A percentile compares a stretch with the other conserved stretches of the same genome.
Evolutionary conservation across 2,888 invertebrate genomes (phyloP).

Genomic region (Eilema griseolum): DNA sequence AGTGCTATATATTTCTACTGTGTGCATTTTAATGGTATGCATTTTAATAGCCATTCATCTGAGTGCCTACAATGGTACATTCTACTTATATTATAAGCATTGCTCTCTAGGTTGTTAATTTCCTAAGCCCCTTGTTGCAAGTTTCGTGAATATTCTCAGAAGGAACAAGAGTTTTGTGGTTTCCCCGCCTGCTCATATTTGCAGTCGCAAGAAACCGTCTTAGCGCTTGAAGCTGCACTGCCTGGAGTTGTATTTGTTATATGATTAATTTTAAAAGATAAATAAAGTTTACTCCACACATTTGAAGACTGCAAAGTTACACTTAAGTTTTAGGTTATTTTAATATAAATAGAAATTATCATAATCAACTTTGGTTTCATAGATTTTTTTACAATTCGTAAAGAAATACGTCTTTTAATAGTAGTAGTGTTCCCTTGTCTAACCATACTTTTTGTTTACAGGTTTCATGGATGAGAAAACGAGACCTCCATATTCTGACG

Average conservation of each 20-base stretch:
- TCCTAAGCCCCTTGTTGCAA: background rate
- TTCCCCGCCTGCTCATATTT: background rate
- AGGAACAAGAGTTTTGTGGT: slow-evolving; percentile 3
- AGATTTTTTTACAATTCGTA: too few species aligned
- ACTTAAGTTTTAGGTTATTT: too few species aligned
- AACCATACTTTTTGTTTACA: slow-evolving; percentile 63
- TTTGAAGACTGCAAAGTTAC: background rate
- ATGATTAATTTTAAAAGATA: background rate
- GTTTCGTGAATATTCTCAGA: background rate
- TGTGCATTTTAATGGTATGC: too few species aligned
- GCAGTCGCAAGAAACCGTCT: background rate
- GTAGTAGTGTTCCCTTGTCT: too few species aligned
- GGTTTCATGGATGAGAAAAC: slow-evolving; percentile 94
- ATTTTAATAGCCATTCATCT: too few species aligned
- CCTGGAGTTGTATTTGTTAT: background rate
- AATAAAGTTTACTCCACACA: background rate
- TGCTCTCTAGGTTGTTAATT: background rate
- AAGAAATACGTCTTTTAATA: too few species aligned
- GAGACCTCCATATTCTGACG: slow-evolving; percentile 94
- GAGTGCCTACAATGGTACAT: background rate
- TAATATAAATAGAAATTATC: too few species aligned
- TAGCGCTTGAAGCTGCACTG: background rate
- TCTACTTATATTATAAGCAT: background rate
- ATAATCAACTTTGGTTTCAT: too few species aligned
- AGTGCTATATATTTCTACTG: too few species aligned